These are phyloP conservation scores for Tympanoctomys barrerae DNA, from an alignment of 2,797 vertebrate species.

Conservation along the genomic window DNA sequence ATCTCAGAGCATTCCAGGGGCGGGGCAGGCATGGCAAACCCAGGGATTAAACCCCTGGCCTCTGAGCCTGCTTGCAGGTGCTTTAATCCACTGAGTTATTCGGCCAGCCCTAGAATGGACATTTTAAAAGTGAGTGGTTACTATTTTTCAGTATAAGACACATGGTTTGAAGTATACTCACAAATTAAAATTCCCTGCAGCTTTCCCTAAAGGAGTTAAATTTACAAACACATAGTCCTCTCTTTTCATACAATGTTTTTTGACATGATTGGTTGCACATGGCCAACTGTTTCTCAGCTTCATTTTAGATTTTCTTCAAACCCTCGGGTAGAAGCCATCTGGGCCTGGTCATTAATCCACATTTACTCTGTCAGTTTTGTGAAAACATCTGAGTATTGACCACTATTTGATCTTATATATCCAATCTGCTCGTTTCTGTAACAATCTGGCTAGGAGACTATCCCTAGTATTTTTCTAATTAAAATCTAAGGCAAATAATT, in stretches of 20 bases:
- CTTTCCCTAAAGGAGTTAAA: constrained; percentile 41
- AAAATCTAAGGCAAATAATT: constrained; percentile 35
- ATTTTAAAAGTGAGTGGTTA: background rate
- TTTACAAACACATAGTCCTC: constrained; percentile 34
- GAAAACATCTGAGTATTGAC: constrained; percentile 69
- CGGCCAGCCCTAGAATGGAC: background rate
- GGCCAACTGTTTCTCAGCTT: constrained; percentile 51
- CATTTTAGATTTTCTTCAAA: constrained; percentile 56
- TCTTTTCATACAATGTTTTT: constrained; percentile 30
- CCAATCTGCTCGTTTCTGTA: constrained; percentile 61
- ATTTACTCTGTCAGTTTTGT: constrained; percentile 69
- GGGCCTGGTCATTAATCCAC: constrained; percentile 73
- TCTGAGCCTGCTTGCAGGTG: too few species aligned
- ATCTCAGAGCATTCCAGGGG: too few species aligned
- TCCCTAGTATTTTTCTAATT: constrained; percentile 50
- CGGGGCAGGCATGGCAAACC: too few species aligned
- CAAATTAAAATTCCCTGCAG: background rate
- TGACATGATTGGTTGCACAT: constrained; percentile 57
- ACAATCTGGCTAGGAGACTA: constrained; percentile 55
- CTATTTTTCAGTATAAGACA: background rate
- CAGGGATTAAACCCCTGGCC: too few species aligned
- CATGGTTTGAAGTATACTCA: constrained; percentile 24
- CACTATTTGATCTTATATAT: constrained; percentile 71
- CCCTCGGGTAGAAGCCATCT: constrained; percentile 50
- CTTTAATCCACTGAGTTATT: too few species aligned